These are phyloP conservation scores for Erythrocercus mccallii DNA, from an alignment of 2,113 vertebrate species.

Conservation along the genomic window DNA sequence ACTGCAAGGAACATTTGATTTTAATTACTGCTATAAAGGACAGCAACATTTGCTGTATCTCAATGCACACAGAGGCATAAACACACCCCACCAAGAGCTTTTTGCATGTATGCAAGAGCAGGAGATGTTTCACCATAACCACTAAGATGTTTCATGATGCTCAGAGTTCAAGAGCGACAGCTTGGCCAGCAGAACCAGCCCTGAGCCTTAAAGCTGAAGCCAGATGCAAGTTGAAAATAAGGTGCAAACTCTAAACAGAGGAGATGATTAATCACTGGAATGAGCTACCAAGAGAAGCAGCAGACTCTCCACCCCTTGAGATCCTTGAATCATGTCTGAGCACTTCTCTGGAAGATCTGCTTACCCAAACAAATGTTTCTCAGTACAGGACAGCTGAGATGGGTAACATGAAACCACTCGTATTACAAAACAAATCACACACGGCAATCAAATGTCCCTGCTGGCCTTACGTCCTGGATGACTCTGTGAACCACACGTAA, in stretches of 20 bases:
- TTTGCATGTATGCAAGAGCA: background rate
- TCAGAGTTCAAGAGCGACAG: background rate
- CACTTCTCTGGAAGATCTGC: background rate
- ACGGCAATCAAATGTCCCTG: background rate
- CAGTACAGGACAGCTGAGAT: background rate
- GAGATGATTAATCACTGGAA: background rate
- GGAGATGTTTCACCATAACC: background rate
- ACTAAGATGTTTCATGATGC: background rate
- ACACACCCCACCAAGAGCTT: background rate
- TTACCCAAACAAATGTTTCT: conserved; percentile 1
- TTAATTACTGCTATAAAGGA: background rate
- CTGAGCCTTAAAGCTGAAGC: background rate
- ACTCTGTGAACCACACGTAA: background rate
- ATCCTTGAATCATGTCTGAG: background rate
- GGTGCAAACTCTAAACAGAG: background rate
- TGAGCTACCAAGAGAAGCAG: background rate
- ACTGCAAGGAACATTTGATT: background rate
- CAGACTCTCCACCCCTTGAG: background rate
- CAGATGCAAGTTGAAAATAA: background rate
- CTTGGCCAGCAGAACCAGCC: background rate
- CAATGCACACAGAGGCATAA: background rate
- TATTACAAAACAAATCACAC: background rate
- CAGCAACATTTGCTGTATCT: background rate
- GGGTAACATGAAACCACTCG: accelerated
- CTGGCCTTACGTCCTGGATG: background rate